A percentile compares a stretch with the other conserved stretches of the same genome.
Evolutionary conservation across 1,140 invertebrate genomes (phyloP).

Genomic region (Diuraphis noxia): DNA sequence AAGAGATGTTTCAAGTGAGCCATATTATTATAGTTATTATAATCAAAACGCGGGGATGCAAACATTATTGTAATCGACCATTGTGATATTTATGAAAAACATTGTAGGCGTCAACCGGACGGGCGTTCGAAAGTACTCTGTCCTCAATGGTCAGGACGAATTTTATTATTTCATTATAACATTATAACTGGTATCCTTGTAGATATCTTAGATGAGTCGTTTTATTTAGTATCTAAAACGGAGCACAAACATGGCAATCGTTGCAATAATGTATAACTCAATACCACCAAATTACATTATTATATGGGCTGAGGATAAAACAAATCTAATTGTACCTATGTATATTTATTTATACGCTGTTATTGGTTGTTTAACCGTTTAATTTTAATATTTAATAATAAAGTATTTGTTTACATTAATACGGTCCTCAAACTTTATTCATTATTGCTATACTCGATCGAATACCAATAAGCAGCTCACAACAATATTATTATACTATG

Average conservation of each 20-base stretch:
- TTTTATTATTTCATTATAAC: too few species aligned
- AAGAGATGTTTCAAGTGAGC: background rate
- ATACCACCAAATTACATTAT: too few species aligned
- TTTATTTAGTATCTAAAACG: too few species aligned
- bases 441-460: background rate
- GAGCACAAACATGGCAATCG: too few species aligned
- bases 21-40: background rate
- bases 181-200: too few species aligned
- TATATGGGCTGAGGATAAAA: too few species aligned
- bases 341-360: background rate
- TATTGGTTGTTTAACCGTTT: background rate
- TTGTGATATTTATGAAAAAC: background rate
- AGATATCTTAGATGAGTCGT: too few species aligned
- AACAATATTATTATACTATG: background rate
- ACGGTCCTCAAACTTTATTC: background rate
- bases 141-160: too few species aligned
- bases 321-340: background rate
- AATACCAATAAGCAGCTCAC: background rate
- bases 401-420: background rate
- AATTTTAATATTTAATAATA: background rate
- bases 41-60: background rate
- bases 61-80: background rate
- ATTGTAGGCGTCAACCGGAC: background rate
- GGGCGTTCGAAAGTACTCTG: background rate
- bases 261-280: too few species aligned